phyloP scores from a whole-genome alignment of 2,113 vertebrate genomes.

The Corynorhinus townsendii region DNA sequence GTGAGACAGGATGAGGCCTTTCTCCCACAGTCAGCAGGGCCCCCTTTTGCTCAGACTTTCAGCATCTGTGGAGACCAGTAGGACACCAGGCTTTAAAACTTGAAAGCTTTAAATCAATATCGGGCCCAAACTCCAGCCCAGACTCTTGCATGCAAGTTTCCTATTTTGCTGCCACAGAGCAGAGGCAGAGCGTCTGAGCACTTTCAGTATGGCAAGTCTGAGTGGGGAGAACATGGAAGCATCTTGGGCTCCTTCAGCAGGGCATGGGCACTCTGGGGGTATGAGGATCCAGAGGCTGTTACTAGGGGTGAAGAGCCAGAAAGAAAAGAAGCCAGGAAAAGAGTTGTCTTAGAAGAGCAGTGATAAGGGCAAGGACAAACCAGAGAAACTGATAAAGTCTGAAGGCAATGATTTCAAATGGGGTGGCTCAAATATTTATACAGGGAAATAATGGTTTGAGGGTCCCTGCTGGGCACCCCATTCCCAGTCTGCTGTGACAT shows the following conservation, averaged over 20 bases:
- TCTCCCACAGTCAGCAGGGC: background rate
- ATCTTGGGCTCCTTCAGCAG: background rate
- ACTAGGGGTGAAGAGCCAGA: background rate
- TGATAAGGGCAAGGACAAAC: background rate
- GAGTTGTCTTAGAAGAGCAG: background rate
- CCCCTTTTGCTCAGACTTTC: background rate
- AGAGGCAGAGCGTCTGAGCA: background rate
- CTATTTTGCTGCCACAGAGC: background rate
- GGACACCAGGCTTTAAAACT: background rate
- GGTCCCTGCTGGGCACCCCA: background rate
- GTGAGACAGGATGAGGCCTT: background rate
- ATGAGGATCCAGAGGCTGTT: background rate
- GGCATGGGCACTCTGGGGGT: background rate
- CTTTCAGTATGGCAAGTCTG: background rate
- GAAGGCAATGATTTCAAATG: background rate
- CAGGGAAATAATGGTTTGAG: background rate
- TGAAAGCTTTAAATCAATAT: background rate
- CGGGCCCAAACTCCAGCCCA: background rate
- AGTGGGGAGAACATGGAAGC: background rate
- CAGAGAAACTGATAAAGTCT: background rate
- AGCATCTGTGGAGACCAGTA: too few relatives aligned
- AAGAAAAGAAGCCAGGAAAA: background rate
- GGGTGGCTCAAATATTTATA: background rate
- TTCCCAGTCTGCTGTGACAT: background rate
- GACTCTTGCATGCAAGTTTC: background rate